phyloP scores from a whole-genome alignment of 2,888 invertebrate species.

The Scaptomyza polygonia region DNA sequence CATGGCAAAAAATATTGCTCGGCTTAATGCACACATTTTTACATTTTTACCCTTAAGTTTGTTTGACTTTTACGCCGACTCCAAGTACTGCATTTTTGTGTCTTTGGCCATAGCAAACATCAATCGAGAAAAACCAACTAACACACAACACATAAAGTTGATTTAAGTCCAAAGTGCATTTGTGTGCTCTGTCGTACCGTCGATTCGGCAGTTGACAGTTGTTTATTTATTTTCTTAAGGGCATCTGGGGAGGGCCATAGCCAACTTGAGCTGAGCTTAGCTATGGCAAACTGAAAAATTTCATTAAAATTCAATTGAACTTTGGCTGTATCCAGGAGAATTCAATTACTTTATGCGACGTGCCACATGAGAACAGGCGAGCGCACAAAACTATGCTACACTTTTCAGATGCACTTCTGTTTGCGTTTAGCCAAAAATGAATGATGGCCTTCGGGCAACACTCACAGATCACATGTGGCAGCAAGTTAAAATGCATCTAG shows the following conservation, averaged over 20 bases:
- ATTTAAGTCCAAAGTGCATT: conserved; percentile 17
- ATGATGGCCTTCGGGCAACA: conserved; percentile 17
- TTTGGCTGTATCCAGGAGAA: conserved; percentile 49
- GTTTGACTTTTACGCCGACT: background rate
- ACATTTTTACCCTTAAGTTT: background rate
- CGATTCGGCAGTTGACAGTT: conserved; percentile 32
- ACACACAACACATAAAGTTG: conserved; percentile 21
- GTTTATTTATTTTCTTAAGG: conserved; percentile 38
- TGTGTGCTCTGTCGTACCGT: conserved; percentile 16
- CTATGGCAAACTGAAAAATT: conserved; percentile 42
- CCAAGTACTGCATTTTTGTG: conserved; percentile 7
- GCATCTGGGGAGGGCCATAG: conserved; percentile 2
- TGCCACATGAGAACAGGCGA: conserved; percentile 20
- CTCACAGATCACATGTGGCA: conserved; percentile 14
- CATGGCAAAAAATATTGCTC: background rate
- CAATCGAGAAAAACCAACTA: conserved; percentile 14
- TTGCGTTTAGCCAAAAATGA: conserved; percentile 16
- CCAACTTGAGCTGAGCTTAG: conserved; percentile 18
- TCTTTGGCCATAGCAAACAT: conserved; percentile 8
- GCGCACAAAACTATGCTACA: conserved; percentile 33
- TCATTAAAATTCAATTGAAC: conserved; percentile 67
- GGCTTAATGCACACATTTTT: conserved; percentile 10
- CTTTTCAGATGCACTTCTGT: conserved; percentile 1
- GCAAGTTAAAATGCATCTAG: conserved; percentile 13
- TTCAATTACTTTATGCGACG: conserved; percentile 57